phyloP scores from a whole-genome alignment of 2,888 invertebrate species.

The Sicus ferrugineus region DNA sequence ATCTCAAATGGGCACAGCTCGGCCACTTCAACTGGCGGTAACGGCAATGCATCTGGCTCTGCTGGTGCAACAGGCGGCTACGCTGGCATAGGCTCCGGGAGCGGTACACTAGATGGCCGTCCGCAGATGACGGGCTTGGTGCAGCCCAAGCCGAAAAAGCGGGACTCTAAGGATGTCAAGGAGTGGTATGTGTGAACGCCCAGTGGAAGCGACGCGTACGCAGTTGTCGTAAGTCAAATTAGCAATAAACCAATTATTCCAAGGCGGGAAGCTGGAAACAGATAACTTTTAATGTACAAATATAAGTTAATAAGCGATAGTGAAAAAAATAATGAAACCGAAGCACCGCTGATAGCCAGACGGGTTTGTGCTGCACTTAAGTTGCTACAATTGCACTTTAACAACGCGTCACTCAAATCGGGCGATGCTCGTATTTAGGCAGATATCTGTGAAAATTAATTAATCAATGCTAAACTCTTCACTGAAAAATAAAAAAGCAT shows the following conservation, averaged over 20 bases:
- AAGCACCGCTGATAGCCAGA: slow-evolving; percentile 15
- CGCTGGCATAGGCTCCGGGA: slow-evolving; percentile 46
- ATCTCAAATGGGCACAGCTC: slow-evolving; percentile 52
- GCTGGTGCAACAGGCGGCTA: slow-evolving; percentile 50
- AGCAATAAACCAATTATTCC: slow-evolving; percentile 49
- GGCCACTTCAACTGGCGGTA: slow-evolving; percentile 23
- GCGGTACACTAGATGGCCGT: slow-evolving; percentile 62
- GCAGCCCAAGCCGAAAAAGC: slow-evolving; percentile 71
- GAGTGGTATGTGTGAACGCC: slow-evolving; percentile 90
- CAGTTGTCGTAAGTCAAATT: slow-evolving; percentile 50
- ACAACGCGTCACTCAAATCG: background rate
- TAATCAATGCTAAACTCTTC: slow-evolving; percentile 6
- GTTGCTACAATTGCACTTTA: slow-evolving; percentile 18
- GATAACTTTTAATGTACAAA: slow-evolving; percentile 36
- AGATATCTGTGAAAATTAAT: slow-evolving; percentile 3
- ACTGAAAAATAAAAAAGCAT: background rate
- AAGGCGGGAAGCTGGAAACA: slow-evolving; percentile 28
- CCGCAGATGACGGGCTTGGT: slow-evolving; percentile 63
- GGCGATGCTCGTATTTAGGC: slow-evolving; percentile 4
- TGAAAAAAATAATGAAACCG: slow-evolving; percentile 33
- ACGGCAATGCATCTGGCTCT: slow-evolving; percentile 40
- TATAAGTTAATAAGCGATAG: slow-evolving; percentile 25
- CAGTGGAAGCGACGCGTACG: background rate
- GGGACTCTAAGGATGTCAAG: slow-evolving; percentile 88
- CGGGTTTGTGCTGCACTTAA: background rate